Conservation (phyloP, 2,113 vertebrate species). For the Patagioenas fasciata region DNA sequence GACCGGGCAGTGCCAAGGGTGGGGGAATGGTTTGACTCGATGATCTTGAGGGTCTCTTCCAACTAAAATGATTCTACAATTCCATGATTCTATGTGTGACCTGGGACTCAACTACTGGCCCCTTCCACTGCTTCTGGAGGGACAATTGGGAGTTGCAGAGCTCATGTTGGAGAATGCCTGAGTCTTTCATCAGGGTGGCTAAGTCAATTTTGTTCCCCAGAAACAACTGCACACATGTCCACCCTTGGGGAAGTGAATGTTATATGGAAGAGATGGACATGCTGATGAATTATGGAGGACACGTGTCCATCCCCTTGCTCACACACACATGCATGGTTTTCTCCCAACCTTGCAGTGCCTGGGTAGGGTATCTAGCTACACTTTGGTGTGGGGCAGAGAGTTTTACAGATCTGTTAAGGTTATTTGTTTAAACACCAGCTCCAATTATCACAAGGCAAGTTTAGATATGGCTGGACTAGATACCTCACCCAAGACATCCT, state of each 20-base stretch:
- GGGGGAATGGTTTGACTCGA: too few species aligned
- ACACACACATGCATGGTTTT: too few species aligned
- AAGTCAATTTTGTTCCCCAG: neutral
- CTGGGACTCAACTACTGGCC: neutral
- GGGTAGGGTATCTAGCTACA: neutral
- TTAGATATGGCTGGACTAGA: neutral
- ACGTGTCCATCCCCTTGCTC: neutral
- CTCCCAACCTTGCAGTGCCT: neutral
- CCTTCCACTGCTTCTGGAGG: neutral
- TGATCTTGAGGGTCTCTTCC: too few species aligned
- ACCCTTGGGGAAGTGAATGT: neutral
- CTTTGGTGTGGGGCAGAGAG: neutral
- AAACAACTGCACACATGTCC: neutral
- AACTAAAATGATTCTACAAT: too few species aligned
- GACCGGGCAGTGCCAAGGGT: too few species aligned
- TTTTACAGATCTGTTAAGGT: neutral
- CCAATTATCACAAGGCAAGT: neutral
- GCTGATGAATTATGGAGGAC: neutral
- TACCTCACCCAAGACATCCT: neutral
- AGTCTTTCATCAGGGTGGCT: too few species aligned
- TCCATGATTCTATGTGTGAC: neutral
- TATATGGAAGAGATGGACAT: neutral
- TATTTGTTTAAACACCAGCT: neutral
- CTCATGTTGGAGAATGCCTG: neutral
- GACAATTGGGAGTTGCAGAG: neutral